Conservation (phyloP, 1,140 invertebrate species). For the Hesperophylax magnus region DNA sequence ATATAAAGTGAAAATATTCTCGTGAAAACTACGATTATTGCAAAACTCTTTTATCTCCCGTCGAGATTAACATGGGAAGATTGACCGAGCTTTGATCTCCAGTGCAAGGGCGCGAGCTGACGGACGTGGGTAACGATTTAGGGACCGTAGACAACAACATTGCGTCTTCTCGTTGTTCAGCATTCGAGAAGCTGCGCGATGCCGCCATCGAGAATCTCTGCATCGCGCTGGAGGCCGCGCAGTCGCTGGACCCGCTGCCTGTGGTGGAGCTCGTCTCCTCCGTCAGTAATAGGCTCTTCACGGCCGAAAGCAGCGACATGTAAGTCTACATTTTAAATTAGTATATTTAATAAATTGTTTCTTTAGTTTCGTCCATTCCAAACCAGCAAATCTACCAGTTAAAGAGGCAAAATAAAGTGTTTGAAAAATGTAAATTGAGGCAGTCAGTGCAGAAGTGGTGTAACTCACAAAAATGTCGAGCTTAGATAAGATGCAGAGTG, state of each 20-base stretch:
- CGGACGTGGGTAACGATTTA: slow-evolving; percentile 35
- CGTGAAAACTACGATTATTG: no score
- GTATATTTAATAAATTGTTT: no score
- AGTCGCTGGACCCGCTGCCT: slow-evolving; percentile 90
- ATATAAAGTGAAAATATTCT: no score
- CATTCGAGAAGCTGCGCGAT: slow-evolving; percentile 91
- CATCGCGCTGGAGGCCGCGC: slow-evolving; percentile 90
- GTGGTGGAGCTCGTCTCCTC: slow-evolving; percentile 95
- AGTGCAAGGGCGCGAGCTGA: slow-evolving; percentile 74
- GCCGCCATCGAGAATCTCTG: slow-evolving; percentile 97
- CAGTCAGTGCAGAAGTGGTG: no score
- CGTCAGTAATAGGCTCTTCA: slow-evolving; percentile 94
- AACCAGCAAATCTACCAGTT: no score
- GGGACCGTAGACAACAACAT: slow-evolving; percentile 26
- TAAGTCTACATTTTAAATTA: slow-evolving; percentile 56
- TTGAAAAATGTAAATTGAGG: no score
- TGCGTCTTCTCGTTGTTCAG: slow-evolving; percentile 62
- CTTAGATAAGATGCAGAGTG: no score
- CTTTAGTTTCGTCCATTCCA: no score
- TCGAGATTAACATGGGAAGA: no score
- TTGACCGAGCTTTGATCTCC: slow-evolving; percentile 50
- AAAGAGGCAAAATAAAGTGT: no score
- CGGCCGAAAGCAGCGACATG: slow-evolving; percentile 87
- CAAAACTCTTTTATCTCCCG: no score
- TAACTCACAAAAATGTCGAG: no score